phyloP scores from a whole-genome alignment of 2,113 vertebrate species.

The Pterocles orientalis region DNA sequence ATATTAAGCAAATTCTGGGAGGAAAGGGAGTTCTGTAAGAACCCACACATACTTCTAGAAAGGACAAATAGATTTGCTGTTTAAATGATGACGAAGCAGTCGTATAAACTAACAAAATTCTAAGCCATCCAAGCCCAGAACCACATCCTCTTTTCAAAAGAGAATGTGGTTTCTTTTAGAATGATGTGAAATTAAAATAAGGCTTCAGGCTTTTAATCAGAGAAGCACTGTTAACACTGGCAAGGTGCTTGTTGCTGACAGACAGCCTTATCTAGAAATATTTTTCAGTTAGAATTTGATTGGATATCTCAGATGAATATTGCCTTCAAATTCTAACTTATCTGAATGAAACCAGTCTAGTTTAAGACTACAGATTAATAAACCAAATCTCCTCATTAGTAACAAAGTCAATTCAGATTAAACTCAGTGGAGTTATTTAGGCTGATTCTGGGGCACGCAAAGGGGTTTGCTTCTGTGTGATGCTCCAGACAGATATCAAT shows the following conservation, averaged over 20 bases:
- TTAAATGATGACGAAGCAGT: background rate
- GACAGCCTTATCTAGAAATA: background rate
- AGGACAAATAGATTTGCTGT: background rate
- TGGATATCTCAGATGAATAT: background rate
- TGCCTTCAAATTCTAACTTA: background rate
- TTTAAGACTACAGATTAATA: background rate
- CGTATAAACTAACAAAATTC: background rate
- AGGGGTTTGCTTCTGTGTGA: background rate
- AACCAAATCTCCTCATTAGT: background rate
- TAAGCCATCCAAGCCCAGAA: slow-evolving; percentile 13
- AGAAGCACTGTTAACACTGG: background rate
- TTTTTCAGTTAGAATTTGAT: background rate
- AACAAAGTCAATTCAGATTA: background rate
- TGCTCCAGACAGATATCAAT: background rate
- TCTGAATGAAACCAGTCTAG: background rate
- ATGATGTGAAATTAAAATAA: slow-evolving; percentile 17
- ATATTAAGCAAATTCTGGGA: background rate
- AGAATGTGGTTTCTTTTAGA: slow-evolving; percentile 11
- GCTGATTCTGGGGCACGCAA: background rate
- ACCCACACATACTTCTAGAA: background rate
- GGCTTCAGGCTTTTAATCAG: background rate
- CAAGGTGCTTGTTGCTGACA: slow-evolving; percentile 6
- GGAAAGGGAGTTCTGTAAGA: background rate
- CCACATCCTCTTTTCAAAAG: slow-evolving; percentile 43
- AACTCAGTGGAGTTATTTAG: background rate